A percentile compares a stretch with the other conserved stretches of the same genome.
phyloP scores from a whole-genome alignment of 2,888 invertebrate genomes.

The Seira ritae region DNA sequence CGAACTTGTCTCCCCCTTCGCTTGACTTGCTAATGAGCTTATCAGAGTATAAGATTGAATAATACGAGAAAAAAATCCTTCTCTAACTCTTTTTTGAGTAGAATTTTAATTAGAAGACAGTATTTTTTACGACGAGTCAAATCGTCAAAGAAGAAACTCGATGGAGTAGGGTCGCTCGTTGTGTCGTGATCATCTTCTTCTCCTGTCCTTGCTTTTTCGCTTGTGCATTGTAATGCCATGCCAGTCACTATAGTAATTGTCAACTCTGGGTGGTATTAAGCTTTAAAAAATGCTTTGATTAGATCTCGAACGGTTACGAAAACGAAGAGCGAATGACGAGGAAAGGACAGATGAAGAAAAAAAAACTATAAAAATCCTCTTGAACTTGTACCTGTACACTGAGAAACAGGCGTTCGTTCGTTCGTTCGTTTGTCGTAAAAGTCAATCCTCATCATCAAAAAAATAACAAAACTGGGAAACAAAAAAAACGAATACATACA shows the following conservation, averaged over 20 bases:
- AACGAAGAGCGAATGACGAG: slow-evolving; percentile 21
- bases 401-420: slow-evolving; percentile 36
- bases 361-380: not conserved
- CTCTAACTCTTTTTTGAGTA: slow-evolving; percentile 65
- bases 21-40: slow-evolving; percentile 69
- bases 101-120: slow-evolving; percentile 72
- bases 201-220: not conserved
- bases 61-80: slow-evolving; percentile 67
- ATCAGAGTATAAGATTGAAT: slow-evolving; percentile 69
- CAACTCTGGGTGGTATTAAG: slow-evolving; percentile 73
- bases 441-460: slow-evolving; percentile 56
- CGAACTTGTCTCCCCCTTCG: slow-evolving; percentile 8
- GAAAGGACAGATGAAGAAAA: not conserved
- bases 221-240: slow-evolving; percentile 63
- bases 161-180: not conserved
- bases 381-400: slow-evolving; percentile 21
- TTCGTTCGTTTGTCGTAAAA: slow-evolving; percentile 61
- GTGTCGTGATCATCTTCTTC: not conserved
- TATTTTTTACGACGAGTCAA: slow-evolving; percentile 42
- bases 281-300: slow-evolving; percentile 69
- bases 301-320: slow-evolving; percentile 67
- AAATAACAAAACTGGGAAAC: not conserved
- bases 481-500: not conserved
- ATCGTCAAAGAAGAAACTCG: slow-evolving; percentile 12
- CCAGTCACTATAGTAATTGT: slow-evolving; percentile 72